Evolutionary conservation across 2,888 invertebrate species (phyloP).

Genomic region (Drosophila kokeensis): DNA sequence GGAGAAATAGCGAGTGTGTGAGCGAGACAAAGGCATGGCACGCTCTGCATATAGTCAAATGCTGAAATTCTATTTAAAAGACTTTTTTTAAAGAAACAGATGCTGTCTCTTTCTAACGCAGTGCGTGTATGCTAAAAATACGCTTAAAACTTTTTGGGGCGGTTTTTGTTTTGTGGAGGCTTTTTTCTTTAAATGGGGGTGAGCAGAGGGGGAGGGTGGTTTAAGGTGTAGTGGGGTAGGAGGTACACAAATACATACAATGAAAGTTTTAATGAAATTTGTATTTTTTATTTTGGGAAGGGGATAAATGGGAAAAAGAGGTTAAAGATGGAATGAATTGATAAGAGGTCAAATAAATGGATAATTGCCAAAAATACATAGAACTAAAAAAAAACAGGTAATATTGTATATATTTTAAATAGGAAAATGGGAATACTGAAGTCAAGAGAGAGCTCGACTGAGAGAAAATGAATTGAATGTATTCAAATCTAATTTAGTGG

Average conservation of each 20-base stretch:
- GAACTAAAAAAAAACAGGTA: not conserved
- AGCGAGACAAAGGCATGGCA: conserved; percentile 18
- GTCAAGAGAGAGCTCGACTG: not conserved
- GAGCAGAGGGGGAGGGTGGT: not conserved
- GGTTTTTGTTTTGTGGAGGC: conserved; percentile 32
- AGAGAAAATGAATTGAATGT: not conserved
- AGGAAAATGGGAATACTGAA: not conserved
- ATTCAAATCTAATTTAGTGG: not conserved
- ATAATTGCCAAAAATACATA: not conserved
- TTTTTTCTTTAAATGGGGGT: conserved; percentile 8
- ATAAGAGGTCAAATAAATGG: conserved; percentile 27
- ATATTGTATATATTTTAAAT: not conserved
- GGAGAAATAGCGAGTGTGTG: conserved; percentile 9
- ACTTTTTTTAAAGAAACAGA: conserved; percentile 1
- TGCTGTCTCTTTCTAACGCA: conserved; percentile 35
- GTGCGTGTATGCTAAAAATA: conserved; percentile 25
- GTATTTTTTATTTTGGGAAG: not conserved
- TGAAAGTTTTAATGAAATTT: conserved; percentile 34
- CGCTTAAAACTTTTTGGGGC: conserved; percentile 31
- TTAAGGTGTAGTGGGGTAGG: not conserved
- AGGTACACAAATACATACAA: conserved; percentile 21
- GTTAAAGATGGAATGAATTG: not conserved
- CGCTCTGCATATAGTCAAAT: conserved; percentile 76
- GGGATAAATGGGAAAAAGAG: conserved; percentile 5
- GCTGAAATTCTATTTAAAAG: conserved; percentile 25